phyloP scores from a whole-genome alignment of 1,140 invertebrate genomes.

The Cephus cinctus region DNA sequence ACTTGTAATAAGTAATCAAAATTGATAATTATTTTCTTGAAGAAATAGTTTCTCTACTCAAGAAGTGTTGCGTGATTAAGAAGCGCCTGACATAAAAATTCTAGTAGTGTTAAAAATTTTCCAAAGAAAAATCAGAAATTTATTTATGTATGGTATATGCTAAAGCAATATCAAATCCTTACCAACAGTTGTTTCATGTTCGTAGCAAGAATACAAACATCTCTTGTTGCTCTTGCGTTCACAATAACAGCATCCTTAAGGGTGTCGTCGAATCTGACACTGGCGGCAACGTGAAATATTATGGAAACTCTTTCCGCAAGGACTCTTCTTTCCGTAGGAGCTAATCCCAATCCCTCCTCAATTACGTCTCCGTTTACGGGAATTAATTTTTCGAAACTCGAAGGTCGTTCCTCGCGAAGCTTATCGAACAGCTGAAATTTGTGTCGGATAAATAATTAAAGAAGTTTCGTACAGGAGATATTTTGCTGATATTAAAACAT shows the following conservation, averaged over 20 bases:
- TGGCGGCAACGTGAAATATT: constrained; percentile 92
- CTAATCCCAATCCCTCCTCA: constrained; percentile 61
- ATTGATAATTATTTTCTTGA: too few species aligned
- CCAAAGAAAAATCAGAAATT: too few species aligned
- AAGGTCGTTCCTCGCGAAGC: constrained; percentile 47
- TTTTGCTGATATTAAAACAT: too few species aligned
- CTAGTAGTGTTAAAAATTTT: too few species aligned
- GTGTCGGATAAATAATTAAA: constrained; percentile 15
- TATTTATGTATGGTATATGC: constrained; percentile 32
- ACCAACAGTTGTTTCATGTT: constrained; percentile 69
- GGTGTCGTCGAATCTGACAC: constrained; percentile 88
- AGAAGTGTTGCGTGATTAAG: not conserved
- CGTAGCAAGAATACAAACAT: constrained; percentile 65
- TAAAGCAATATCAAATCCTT: constrained; percentile 26
- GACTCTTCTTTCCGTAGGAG: constrained; percentile 56
- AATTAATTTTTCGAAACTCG: constrained; percentile 69
- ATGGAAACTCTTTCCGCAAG: constrained; percentile 74
- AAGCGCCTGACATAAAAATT: not conserved
- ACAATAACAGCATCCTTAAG: constrained; percentile 66
- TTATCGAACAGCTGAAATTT: constrained; percentile 56
- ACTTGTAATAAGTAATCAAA: too few species aligned
- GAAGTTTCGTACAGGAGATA: not conserved
- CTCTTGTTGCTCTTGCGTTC: constrained; percentile 68
- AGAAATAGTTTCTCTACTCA: not conserved
- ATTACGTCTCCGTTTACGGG: constrained; percentile 78